Percentiles rank a stretch among this genome's conserved stretches.
These are phyloP conservation scores for Athene noctua DNA, from an alignment of 2,113 vertebrate genomes.

Conservation along the genomic window DNA sequence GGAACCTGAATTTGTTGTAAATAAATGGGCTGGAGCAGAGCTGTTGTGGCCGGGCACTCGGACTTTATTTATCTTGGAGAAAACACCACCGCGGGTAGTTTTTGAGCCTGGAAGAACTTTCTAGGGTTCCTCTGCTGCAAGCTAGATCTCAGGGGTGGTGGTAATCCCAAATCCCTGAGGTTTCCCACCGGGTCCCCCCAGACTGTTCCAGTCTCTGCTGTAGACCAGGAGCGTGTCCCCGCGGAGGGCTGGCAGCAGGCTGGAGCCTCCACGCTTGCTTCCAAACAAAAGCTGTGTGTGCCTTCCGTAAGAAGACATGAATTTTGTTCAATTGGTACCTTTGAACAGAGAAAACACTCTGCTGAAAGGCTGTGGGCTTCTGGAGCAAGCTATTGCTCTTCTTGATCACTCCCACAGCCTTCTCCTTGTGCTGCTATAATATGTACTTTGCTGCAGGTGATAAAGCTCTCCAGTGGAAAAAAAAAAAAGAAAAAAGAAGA, in stretches of 20 bases:
- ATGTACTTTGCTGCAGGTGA: not conserved
- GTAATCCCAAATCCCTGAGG: not conserved
- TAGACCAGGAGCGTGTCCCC: accelerated
- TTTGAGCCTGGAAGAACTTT: not conserved
- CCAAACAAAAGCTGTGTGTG: not conserved
- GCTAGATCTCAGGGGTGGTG: not conserved
- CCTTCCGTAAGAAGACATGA: not conserved
- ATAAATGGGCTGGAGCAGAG: not conserved
- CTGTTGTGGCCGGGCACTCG: accelerated
- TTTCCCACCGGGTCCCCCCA: not conserved
- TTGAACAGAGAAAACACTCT: not conserved
- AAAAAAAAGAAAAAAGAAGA: not conserved
- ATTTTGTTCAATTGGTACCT: not conserved
- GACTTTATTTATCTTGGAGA: not conserved
- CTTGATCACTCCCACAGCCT: not conserved
- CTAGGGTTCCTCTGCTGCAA: not conserved
- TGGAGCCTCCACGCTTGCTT: accelerated
- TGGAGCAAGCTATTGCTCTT: not conserved
- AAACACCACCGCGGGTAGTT: accelerated
- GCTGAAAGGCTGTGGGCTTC: not conserved
- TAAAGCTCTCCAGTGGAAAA: not conserved
- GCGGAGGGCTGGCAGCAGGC: not conserved
- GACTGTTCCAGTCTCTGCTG: not conserved
- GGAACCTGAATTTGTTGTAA: not conserved
- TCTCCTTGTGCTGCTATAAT: not conserved